Evolutionary conservation across 1,140 invertebrate genomes (phyloP), one percentile per base, ranked within the genome.

Genomic region (Drosophila triauraria): DNA sequence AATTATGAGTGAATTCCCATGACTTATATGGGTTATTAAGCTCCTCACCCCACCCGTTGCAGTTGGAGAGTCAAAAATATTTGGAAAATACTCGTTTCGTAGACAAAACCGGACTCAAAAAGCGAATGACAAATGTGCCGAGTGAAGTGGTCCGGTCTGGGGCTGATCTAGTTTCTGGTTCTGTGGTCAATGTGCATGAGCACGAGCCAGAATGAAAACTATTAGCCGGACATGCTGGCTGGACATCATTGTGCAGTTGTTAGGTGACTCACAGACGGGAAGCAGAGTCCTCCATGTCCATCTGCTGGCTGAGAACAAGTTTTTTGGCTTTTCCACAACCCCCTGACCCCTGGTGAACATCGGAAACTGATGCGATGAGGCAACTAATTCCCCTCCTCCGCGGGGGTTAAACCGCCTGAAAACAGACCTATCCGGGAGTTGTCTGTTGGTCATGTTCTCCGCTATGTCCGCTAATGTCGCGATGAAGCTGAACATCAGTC

Each of bases 1-100:
- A 78, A 60, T 77, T 56, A 77, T 68, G 72, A 59, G 53, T 42
- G 27, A 65, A 43, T 65, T 27, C 53, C 35, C 72, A 51, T 65
- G 72, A 77, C 50, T 58, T 68, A 76, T 65, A 58, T 76, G 72
- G 72, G 53, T 59, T 72, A 67, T 76, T 65, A 76, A 65, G 54
- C 25, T 12, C 9, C 12, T 4, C 30, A 6, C 23, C 10, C 20
- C 15, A 12, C 20, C 12, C 23, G 40, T 8, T 15, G 7, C n/a
- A 27, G 15, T 12, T 71, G 27, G 4, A 32, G 43, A 60, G 54
- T n/a, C 27, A 56, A 77, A 77, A 68, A 56, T 44, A 68, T 76
- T 68, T 67, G 20, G 56, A 48, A 77, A 77, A 77, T 77, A 77
- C 53, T 40, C 53, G 53, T 54, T 13, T 56, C 60, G 43, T 64